Evolutionary conservation across 2,797 vertebrate genomes (phyloP).

Genomic region (Oryzias sinensis): DNA sequence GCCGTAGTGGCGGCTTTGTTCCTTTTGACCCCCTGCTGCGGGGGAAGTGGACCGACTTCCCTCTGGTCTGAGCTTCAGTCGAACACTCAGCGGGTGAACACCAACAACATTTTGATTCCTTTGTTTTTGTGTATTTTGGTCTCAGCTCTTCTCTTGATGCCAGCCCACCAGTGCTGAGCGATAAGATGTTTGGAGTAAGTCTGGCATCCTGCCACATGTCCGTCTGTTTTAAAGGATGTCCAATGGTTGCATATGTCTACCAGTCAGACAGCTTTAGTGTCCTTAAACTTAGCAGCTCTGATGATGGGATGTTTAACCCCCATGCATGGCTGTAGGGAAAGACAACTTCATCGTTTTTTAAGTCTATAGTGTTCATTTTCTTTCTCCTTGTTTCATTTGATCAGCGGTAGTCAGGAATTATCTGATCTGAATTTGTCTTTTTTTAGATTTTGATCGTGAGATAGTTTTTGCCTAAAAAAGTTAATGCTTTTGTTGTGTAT

Average conservation of each 20-base stretch:
- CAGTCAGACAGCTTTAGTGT: slow-evolving; percentile 43
- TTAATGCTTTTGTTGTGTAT: slow-evolving; percentile 68
- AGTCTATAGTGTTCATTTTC: slow-evolving; percentile 51
- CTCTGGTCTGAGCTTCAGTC: slow-evolving; percentile 50
- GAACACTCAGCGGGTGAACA: slow-evolving; percentile 51
- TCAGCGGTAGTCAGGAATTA: slow-evolving; percentile 51
- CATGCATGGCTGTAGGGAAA: slow-evolving; percentile 36
- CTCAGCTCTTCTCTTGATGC: slow-evolving; percentile 38
- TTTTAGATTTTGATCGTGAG: slow-evolving; percentile 63
- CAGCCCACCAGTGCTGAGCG: slow-evolving; percentile 61
- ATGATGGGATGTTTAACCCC: slow-evolving; percentile 37
- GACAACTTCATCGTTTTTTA: slow-evolving; percentile 65
- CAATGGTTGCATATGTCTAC: slow-evolving; percentile 71
- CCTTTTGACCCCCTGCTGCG: slow-evolving; percentile 36
- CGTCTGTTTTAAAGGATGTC: not conserved
- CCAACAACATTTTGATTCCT: slow-evolving; percentile 24
- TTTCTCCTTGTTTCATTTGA: slow-evolving; percentile 33
- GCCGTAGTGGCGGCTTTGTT: slow-evolving; percentile 33
- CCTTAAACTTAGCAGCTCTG: slow-evolving; percentile 38
- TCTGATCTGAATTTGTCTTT: slow-evolving; percentile 45
- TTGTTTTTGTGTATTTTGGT: slow-evolving; percentile 45
- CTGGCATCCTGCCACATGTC: no score
- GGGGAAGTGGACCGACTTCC: slow-evolving; percentile 57
- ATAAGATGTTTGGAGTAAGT: slow-evolving; percentile 40
- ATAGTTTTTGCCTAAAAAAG: slow-evolving; percentile 59